Conservation (phyloP, 1,140 invertebrate genomes). For the Portunus trituberculatus region DNA sequence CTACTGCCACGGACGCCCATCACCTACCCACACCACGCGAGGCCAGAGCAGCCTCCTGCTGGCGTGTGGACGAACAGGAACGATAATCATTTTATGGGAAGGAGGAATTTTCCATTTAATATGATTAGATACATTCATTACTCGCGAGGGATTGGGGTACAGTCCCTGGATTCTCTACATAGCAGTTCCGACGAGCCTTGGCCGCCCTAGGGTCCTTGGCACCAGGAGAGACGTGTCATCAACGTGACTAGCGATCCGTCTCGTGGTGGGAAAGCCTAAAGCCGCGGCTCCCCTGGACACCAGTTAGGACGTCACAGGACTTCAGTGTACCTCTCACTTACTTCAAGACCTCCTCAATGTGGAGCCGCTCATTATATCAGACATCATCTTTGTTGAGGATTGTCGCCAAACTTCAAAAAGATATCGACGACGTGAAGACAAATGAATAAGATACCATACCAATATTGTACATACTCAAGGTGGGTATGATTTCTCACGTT, state of each 20-base stretch:
- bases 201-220: too few species aligned
- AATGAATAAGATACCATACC: too few species aligned
- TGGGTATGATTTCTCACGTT: too few species aligned
- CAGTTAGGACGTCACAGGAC: background rate
- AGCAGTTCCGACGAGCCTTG: background rate
- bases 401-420: too few species aligned
- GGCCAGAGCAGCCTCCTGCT: background rate
- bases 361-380: too few species aligned
- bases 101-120: conserved; percentile 39
- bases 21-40: background rate
- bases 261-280: too few species aligned
- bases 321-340: background rate
- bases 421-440: too few species aligned
- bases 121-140: conserved; percentile 21
- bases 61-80: background rate
- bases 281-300: background rate
- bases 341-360: too few species aligned
- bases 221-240: too few species aligned
- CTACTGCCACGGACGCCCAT: background rate
- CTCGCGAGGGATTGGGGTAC: background rate
- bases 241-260: too few species aligned
- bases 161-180: background rate
- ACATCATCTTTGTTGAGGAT: too few species aligned
- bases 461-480: too few species aligned
- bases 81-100: conserved; percentile 24